Base-by-base conservation (phyloP, 2,113 vertebrate genomes). In the Crocuta crocuta region DNA sequence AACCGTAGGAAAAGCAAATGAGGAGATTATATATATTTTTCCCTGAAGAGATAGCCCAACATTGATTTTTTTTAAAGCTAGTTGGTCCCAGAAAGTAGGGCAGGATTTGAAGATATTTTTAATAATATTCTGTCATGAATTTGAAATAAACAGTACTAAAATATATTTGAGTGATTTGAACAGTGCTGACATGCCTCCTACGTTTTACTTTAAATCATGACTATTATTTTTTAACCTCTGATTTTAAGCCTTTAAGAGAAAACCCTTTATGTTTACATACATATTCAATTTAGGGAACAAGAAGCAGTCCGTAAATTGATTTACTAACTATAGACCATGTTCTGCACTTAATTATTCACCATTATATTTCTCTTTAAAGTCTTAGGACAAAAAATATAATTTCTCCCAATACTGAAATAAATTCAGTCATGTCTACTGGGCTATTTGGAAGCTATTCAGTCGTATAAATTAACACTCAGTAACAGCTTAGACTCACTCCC, bases 121-220 rank as follows among this genome's bases (percentile, higher is more conserved):
- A 97, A 97, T 95, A 97, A 95, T 96, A 96, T 90, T 96, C 80
- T 92, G 97, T 98, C 95, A 97, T 96, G 94, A 96, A 94, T 97
- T 98, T 96, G 66, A 97, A 97, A 98, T 94, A 97, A 97, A 96
- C 84, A 98, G 92, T 83, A 95, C 83, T 93, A 96, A 96, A 96
- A 97, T 96, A 92, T 90, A 96, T 83, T 96, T 95, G 94, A 98
- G 65, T 90, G 94, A 98, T 94, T 91, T 98, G 95, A 98, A 79
- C 45, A 39, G 53, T 81, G 55, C 45, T 96, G 96, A 96, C 94
- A 96, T 96, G 33, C 26, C 68, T 95, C 66, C 61, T 82, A 91
- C 84, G 92, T 98, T 92, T 94, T 73, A 90, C 21, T 88, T 89
- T 74, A 97, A 96, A 85, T 96, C 50, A 86, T 83, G 53, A 92